phyloP scores from a whole-genome alignment of 2,888 invertebrate genomes.

The Punctoribates punctum region DNA sequence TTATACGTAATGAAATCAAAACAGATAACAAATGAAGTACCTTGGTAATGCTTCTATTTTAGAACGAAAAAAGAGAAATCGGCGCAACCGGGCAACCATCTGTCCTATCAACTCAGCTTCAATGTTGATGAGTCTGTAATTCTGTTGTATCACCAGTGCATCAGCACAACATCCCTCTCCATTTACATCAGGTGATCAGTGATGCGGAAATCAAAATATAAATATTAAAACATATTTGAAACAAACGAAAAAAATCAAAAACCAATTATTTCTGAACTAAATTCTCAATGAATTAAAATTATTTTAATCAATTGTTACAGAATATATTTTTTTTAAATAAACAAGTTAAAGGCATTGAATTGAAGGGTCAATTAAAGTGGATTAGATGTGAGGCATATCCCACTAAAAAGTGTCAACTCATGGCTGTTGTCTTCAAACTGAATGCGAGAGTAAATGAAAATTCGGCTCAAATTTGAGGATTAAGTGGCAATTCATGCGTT shows the following conservation, averaged over 20 bases:
- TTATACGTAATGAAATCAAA: no score
- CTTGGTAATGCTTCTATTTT: not conserved
- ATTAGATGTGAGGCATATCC: no score
- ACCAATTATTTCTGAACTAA: not conserved
- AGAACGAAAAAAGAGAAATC: slow-evolving; percentile 21
- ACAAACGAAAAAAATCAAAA: not conserved
- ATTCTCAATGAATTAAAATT: not conserved
- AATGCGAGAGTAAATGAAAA: not conserved
- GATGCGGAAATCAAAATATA: slow-evolving; percentile 21
- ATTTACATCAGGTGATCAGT: slow-evolving; percentile 20
- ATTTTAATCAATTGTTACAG: no score
- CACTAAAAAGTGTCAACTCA: no score
- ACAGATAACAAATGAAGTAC: no score
- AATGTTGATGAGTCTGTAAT: slow-evolving; percentile 28
- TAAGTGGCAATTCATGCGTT: not conserved
- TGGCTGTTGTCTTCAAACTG: not conserved
- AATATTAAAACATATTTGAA: slow-evolving; percentile 22
- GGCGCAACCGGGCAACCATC: slow-evolving; percentile 21
- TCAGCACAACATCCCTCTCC: slow-evolving; percentile 20
- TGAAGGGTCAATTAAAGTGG: no score
- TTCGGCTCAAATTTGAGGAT: not conserved
- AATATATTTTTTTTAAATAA: no score
- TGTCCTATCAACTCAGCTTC: slow-evolving; percentile 26
- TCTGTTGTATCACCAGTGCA: slow-evolving; percentile 2
- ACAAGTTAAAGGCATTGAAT: no score